Evolutionary conservation across 2,888 invertebrate genomes (phyloP).

Genomic region (Rhaphigaster nebulosa): DNA sequence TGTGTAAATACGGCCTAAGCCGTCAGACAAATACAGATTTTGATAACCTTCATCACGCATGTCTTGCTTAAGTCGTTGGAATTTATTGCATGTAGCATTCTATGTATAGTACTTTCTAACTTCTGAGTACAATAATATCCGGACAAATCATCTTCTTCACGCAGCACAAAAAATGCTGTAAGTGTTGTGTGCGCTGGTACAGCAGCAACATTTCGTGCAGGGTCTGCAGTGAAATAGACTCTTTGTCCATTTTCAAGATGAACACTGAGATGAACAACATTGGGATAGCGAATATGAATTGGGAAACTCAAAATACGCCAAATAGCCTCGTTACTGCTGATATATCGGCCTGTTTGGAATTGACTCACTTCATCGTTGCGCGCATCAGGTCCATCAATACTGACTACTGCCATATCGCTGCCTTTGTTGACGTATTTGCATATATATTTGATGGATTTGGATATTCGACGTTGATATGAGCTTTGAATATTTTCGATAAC

Average conservation of each 20-base stretch:
- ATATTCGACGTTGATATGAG: constrained; percentile 67
- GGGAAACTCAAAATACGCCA: constrained; percentile 65
- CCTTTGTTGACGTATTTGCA: constrained; percentile 67
- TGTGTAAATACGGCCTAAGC: too few species aligned
- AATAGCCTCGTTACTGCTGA: constrained; percentile 64
- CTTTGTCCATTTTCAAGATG: too few species aligned
- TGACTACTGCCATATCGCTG: constrained; percentile 63
- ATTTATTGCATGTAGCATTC: background rate
- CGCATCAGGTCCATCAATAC: constrained; percentile 58
- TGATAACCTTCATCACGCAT: background rate
- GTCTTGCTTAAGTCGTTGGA: background rate
- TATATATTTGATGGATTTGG: constrained; percentile 69
- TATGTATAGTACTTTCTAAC: too few species aligned
- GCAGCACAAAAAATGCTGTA: too few species aligned
- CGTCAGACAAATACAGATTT: too few species aligned
- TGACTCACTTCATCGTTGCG: constrained; percentile 65
- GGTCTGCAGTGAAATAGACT: background rate
- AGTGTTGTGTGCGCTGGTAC: too few species aligned
- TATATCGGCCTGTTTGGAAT: constrained; percentile 65
- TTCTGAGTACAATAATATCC: too few species aligned
- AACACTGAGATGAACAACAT: constrained; percentile 63
- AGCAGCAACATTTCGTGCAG: background rate
- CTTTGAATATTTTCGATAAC: constrained; percentile 65
- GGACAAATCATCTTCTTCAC: too few species aligned
- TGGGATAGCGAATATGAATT: constrained; percentile 66